Conservation (phyloP, 2,888 invertebrate species). For the Melipona bicolor region DNA sequence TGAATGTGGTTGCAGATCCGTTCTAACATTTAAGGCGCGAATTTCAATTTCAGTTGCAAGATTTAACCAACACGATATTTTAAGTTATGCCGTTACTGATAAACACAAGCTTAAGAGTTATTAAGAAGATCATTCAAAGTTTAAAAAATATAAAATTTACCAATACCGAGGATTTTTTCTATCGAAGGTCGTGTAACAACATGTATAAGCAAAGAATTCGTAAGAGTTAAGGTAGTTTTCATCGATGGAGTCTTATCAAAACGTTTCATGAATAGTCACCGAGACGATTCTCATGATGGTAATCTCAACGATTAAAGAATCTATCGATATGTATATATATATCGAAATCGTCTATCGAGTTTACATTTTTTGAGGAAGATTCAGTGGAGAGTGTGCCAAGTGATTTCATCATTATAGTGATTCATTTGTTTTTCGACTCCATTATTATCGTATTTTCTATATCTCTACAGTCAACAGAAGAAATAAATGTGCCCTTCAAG, state of each 20-base stretch:
- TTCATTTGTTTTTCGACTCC: conserved; percentile 20
- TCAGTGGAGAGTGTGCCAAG: conserved; percentile 31
- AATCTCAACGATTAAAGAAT: background rate
- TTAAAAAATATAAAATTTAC: background rate
- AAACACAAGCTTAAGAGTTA: background rate
- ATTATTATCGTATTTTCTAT: conserved; percentile 18
- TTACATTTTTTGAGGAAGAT: conserved; percentile 35
- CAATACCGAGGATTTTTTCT: background rate
- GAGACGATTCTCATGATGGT: no score
- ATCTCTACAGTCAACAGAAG: background rate
- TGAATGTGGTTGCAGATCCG: background rate
- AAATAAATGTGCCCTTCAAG: conserved; percentile 60
- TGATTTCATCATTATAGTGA: conserved; percentile 46
- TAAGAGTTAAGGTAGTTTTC: background rate
- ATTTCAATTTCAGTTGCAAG: background rate
- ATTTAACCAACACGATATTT: background rate
- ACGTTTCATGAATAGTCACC: background rate
- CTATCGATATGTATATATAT: conserved; percentile 37
- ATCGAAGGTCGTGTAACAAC: background rate
- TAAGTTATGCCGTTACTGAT: background rate
- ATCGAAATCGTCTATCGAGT: conserved; percentile 39
- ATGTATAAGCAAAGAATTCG: background rate
- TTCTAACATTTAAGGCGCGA: background rate
- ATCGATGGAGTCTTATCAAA: background rate
- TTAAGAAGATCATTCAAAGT: background rate